A percentile compares a stretch with the other conserved stretches of the same genome.
Conservation (phyloP, 2,797 vertebrate species). For the Melanotaenia nigrans region DNA sequence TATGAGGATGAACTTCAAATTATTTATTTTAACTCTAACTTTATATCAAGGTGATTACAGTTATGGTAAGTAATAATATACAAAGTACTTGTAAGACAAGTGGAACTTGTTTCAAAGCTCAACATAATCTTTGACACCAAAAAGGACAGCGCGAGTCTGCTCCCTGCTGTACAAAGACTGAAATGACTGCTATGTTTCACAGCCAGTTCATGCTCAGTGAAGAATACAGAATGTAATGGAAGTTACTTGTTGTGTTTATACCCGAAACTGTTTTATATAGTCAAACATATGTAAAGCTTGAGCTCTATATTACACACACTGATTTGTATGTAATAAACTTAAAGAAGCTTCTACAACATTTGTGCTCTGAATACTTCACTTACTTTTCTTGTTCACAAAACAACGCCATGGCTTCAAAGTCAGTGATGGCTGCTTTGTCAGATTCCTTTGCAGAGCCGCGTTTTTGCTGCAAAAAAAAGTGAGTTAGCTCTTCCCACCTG, state of each 20-base stretch:
- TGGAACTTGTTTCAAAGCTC: constrained; percentile 1
- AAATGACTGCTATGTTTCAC: not conserved
- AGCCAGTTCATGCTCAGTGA: too few relatives aligned
- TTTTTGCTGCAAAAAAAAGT: constrained; percentile 83
- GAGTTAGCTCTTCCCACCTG: not conserved
- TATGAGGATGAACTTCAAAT: not conserved
- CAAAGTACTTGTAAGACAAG: not conserved
- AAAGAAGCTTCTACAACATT: not conserved
- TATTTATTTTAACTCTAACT: not conserved
- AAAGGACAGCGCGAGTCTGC: constrained; percentile 32
- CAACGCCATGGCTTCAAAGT: constrained; percentile 91
- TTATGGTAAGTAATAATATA: not conserved
- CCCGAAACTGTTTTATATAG: constrained; percentile 10
- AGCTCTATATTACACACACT: not conserved
- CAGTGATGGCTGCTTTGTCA: constrained; percentile 87
- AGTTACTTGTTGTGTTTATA: not conserved
- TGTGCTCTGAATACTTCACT: constrained; percentile 60
- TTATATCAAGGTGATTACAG: not conserved
- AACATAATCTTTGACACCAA: not conserved
- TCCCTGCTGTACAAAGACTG: constrained; percentile 57
- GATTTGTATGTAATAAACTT: constrained; percentile 15
- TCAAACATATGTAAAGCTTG: not conserved
- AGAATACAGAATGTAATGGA: not conserved
- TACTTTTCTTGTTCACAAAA: constrained; percentile 91
- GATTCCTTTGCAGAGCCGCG: constrained; percentile 87